phyloP scores from a whole-genome alignment of 2,888 invertebrate genomes.

The Dendrolimus houi region DNA sequence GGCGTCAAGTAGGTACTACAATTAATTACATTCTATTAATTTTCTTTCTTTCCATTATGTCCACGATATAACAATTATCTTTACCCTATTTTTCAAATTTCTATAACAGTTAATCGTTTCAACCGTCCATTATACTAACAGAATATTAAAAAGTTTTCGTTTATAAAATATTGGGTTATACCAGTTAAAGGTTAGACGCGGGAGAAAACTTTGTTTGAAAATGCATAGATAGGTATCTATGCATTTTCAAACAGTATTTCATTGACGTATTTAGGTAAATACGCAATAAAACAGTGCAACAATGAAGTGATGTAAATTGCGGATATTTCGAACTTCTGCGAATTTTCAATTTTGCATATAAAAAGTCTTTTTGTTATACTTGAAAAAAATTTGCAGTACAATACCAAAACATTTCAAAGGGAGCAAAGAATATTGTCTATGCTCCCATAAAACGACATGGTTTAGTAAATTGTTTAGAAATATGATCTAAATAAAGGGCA shows the following conservation, averaged over 20 bases:
- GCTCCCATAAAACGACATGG: constrained; percentile 25
- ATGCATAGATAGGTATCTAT: too few relatives aligned
- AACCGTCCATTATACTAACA: neutral
- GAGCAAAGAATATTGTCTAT: constrained; percentile 30
- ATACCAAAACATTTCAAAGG: constrained; percentile 25
- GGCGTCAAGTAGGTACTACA: neutral
- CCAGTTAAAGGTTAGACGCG: too few relatives aligned
- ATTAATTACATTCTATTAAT: neutral
- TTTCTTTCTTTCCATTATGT: neutral
- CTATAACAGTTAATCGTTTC: too few relatives aligned
- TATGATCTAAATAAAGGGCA: constrained; percentile 26
- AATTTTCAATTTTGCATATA: constrained; percentile 52
- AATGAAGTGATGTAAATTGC: constrained; percentile 41
- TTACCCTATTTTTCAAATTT: too few relatives aligned
- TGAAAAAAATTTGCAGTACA: constrained; percentile 10
- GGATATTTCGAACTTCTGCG: constrained; percentile 40
- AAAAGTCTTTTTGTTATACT: constrained; percentile 40
- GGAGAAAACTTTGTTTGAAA: too few relatives aligned
- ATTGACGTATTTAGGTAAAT: too few relatives aligned
- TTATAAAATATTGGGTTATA: too few relatives aligned
- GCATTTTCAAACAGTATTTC: too few relatives aligned
- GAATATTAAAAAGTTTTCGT: too few relatives aligned
- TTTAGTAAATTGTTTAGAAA: constrained; percentile 38
- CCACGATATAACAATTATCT: neutral
- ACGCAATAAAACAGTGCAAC: neutral